Base-by-base conservation (phyloP, 2,888 invertebrate genomes). In the Amphiduros pacificus region DNA sequence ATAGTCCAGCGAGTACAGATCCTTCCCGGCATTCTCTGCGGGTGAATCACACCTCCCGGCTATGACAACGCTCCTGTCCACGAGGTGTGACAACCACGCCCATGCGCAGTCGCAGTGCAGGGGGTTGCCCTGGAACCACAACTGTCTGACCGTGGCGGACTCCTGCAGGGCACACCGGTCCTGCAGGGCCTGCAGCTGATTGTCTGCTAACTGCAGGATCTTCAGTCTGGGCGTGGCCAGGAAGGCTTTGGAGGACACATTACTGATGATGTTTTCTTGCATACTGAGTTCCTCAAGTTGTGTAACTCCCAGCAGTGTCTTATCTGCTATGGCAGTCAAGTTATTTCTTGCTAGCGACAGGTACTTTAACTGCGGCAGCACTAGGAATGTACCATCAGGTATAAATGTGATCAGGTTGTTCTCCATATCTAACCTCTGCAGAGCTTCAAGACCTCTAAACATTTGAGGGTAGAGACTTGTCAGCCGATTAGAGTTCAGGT, bases 371-470 rank as follows among this genome's bases (percentile, higher is more conserved):
- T 49, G 53, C 9, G 62, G 61, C 29, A 65, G 50, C 20, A 61
- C 32, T 22, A 58, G 31, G 52, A 69, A 69, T 11, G 62, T 48
- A 14, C 32, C 41, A 24, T 55, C 48, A 14, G 57, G 59, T 1
- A 69, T 28, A 9, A 31, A 60, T 4, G 29, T 6, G 28, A 69
- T 55, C 29, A 36, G 31, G 53, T 69, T 69, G 36, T 61, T 44
- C 14, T 59, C 60, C 49, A 69, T 32, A n/a, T 62, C 27, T 32
- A 69, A 55, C 20, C 32, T 52, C 24, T 60, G 50, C n/a, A 69
- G 56, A 27, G 56, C 48, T 20, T 64, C 62, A 58, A 69, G 51
- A 20, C 69, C 69, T n/a, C 59, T 27, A 59, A 69, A 62, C 6
- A 41, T 40, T 17, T 22, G 26, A 5, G 59, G 29, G 41, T 59